Evolutionary conservation across 2,797 vertebrate species (phyloP).

Genomic region (Premnoplex brunnescens): DNA sequence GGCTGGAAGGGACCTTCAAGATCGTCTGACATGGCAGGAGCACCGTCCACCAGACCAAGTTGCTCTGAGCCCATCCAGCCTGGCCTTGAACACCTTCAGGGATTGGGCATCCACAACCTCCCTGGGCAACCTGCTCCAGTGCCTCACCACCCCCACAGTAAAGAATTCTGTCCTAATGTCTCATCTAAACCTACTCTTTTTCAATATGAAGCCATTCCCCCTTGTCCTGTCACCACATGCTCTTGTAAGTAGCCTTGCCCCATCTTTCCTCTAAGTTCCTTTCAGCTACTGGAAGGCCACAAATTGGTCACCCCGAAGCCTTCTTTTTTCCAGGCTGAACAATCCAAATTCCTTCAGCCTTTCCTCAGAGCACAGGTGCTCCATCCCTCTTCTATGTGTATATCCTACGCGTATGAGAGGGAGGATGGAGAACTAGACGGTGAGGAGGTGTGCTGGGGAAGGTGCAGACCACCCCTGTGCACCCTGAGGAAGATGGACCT

Average conservation of each 20-base stretch:
- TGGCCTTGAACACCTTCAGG: fast-evolving
- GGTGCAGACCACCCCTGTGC: fast-evolving
- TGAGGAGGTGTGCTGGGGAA: neutral
- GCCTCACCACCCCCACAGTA: neutral
- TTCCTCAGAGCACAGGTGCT: neutral
- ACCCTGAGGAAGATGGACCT: neutral
- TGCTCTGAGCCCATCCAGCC: neutral
- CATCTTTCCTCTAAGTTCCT: neutral
- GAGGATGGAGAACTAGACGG: neutral
- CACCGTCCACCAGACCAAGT: neutral
- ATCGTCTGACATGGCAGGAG: neutral
- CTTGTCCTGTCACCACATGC: no score
- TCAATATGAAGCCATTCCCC: neutral
- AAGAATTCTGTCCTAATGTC: neutral
- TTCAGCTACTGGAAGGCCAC: neutral
- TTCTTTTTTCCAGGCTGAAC: neutral
- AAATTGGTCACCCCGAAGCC: neutral
- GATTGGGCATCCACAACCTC: neutral
- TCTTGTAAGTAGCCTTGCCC: neutral
- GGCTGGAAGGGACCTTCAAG: neutral
- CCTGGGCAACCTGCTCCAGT: neutral
- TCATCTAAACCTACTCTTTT: neutral
- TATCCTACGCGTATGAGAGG: fast-evolving
- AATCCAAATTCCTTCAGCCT: neutral
- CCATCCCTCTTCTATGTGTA: neutral